Base-by-base conservation (phyloP, 2,797 vertebrate genomes). In the Xenops minutus region DNA sequence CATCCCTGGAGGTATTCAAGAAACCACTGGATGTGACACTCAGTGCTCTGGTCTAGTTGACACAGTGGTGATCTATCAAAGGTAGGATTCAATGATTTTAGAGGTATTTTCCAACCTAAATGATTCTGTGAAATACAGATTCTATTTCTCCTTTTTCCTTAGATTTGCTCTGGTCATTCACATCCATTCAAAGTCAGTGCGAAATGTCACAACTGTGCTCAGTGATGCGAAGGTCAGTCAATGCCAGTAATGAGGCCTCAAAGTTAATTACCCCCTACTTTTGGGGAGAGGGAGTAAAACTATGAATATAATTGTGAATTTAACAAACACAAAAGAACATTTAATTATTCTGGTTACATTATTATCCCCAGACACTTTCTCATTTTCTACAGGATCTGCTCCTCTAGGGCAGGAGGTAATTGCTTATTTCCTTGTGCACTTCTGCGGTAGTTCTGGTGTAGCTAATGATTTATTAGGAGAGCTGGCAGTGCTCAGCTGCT, bases 371-470 rank as follows among this genome's bases (percentile, higher is more conserved):
- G 79, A 78, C 56, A n/a, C 73, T 66, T 89, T 61, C 79, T 76
- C 20, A 11, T 66, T 86, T 92, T 84, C 4, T 13, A 34, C 79
- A 84, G 79, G 85, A 92, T 86, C 76, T 90, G 44, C 67, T 85
- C 85, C 95, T 95, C 44, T 32, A 95, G 95, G 95, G 91, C 83
- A 92, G 37, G 81, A 92, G 59, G 92, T 95, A 96, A 96, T 97
- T 88, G 76, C 82, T 92, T 91, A 78, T 92, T 95, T 93, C 91
- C 92, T 92, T 43, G 66, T 7, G 78, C 77, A 84, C 79, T 94
- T 92, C 89, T 75, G 66, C 13, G 59, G 20, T 32, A 4, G 6
- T 54, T 93, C 79, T 81, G 82, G 89, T 93, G 92, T 22, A 86
- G 93, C 85, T 97, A 95, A 92, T 81, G 91, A 95, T 84, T 90